Evolutionary conservation across 2,888 invertebrate species (phyloP), one percentile per base, ranked within the genome.

Genomic region (Lathronympha strigana): DNA sequence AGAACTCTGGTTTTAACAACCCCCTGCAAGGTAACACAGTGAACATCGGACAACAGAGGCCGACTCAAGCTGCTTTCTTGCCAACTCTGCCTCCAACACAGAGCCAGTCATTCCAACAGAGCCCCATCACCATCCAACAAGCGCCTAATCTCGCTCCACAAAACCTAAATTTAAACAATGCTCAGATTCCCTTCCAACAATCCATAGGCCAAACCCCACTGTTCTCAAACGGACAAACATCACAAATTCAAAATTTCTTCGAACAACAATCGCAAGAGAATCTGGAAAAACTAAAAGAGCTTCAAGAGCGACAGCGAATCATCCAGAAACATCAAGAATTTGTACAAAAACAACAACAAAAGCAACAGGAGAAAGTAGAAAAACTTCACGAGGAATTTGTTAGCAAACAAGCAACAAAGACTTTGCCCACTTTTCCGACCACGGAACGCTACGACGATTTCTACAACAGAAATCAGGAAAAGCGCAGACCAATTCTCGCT

Each of bases 251-350:
- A 72, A 91, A 92, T n/a, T 93, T 92, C 69, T 87, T 92, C 66
- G 93, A 94, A 72, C 93, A 93, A 68, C 93, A 94, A 72, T 92
- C 93, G n/a, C 93, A 95, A 74, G 93, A 95, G 69, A 92, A 92
- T 70, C 77, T 92, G 53, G 94, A 95, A 75, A 90, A 93, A 64
- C 79, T 95, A 1, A 94, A 94, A 71, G 95, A 96, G 72, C 93
- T 95, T 51, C 93, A 94, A 72, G 95, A 96, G 71, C 93, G 95
- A 71, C 95, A 95, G 73, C 93, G 94, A 69, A 93, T 95, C 4
- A 95, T 95, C 67, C 95, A 95, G 72, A 95, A 95, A 75, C 95
- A 95, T 71, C 96, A 96, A 73, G 94, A 96, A 71, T 95, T 96
- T 72, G 93, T 95, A 4, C 96, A 96, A 74, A 96, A 95, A 76